These are phyloP conservation scores for Colletes gigas DNA, from an alignment of 1,140 invertebrate genomes.

Conservation along the genomic window DNA sequence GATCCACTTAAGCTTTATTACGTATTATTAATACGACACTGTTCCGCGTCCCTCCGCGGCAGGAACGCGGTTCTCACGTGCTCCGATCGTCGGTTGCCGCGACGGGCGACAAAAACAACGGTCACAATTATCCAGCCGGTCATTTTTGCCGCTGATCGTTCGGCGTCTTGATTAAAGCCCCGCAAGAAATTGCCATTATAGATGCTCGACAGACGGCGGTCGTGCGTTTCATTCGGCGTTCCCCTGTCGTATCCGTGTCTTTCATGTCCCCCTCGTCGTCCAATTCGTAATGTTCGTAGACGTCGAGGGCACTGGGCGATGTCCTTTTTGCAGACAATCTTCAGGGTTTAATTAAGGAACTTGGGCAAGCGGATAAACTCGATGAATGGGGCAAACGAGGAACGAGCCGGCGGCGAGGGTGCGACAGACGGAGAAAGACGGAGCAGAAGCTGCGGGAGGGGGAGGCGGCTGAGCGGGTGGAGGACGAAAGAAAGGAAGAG, in stretches of 20 bases:
- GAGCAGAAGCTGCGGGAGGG: slow-evolving; percentile 44
- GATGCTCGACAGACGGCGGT: slow-evolving; percentile 54
- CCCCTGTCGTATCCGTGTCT: slow-evolving; percentile 39
- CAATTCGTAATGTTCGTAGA: slow-evolving; percentile 60
- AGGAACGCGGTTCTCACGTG: no score
- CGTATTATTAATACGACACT: no score
- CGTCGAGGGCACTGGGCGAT: slow-evolving; percentile 67
- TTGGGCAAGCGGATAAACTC: slow-evolving; percentile 77
- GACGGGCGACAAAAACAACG: slow-evolving; percentile 36
- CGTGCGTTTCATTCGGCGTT: slow-evolving; percentile 22
- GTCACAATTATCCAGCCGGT: slow-evolving; percentile 35
- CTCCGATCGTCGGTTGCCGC: not conserved
- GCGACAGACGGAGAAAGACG: slow-evolving; percentile 14
- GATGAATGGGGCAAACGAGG: slow-evolving; percentile 73
- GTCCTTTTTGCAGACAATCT: slow-evolving; percentile 80
- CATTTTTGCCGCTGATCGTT: slow-evolving; percentile 46
- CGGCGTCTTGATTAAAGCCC: slow-evolving; percentile 60
- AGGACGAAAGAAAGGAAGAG: slow-evolving; percentile 40
- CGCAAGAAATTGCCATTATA: slow-evolving; percentile 62
- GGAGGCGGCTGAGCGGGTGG: slow-evolving; percentile 64
- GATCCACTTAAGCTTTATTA: no score
- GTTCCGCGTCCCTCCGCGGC: no score
- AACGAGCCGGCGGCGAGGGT: slow-evolving; percentile 22
- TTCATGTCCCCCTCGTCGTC: slow-evolving; percentile 43
- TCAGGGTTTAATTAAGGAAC: slow-evolving; percentile 81